Evolutionary conservation across 2,797 vertebrate species (phyloP).

Genomic region (Sebastes jordani): DNA sequence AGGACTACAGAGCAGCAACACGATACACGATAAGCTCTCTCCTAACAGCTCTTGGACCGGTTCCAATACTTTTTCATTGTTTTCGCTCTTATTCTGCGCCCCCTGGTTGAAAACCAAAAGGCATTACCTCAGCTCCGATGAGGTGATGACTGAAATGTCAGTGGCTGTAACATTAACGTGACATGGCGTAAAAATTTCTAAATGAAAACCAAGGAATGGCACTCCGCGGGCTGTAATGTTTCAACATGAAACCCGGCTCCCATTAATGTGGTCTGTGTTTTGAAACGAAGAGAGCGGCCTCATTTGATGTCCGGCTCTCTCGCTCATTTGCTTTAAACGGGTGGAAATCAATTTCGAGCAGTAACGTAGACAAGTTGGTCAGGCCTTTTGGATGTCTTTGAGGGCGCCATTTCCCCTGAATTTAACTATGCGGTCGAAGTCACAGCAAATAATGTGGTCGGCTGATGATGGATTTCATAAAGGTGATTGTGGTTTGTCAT

Average conservation of each 20-base stretch:
- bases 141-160: slow-evolving; percentile 66
- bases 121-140: slow-evolving; percentile 60
- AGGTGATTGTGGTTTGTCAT: slow-evolving; percentile 24
- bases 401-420: neutral
- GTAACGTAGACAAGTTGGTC: slow-evolving; percentile 15
- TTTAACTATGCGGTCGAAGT: slow-evolving; percentile 7
- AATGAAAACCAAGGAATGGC: slow-evolving; percentile 50
- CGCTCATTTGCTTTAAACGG: slow-evolving; percentile 6
- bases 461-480: slow-evolving; percentile 11
- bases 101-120: slow-evolving; percentile 32
- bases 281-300: slow-evolving; percentile 22
- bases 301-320: slow-evolving; percentile 30
- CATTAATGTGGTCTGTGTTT: slow-evolving; percentile 49
- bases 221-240: slow-evolving; percentile 30
- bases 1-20: slow-evolving; percentile 54
- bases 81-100: slow-evolving; percentile 23
- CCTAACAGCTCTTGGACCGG: slow-evolving; percentile 46
- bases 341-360: slow-evolving; percentile 34
- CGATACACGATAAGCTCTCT: slow-evolving; percentile 58
- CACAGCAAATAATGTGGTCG: neutral
- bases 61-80: slow-evolving; percentile 61
- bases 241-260: slow-evolving; percentile 44
- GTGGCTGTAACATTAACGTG: slow-evolving; percentile 57
- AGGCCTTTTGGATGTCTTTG: slow-evolving; percentile 7
- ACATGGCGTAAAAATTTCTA: slow-evolving; percentile 50